These are phyloP conservation scores for Caretta caretta DNA, from an alignment of 2,113 vertebrate species.

Conservation along the genomic window DNA sequence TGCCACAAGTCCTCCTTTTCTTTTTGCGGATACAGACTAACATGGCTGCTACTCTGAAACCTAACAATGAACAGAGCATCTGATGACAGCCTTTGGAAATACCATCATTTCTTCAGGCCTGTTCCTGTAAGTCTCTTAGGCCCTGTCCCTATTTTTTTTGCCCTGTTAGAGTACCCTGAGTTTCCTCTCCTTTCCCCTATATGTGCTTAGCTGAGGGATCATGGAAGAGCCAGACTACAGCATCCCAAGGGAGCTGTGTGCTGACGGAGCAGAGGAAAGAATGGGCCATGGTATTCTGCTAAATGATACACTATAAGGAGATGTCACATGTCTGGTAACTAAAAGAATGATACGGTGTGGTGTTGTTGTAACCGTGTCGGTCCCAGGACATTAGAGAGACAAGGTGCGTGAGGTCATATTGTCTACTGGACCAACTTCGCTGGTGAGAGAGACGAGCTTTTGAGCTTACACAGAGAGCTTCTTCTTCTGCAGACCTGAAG, in stretches of 20 bases:
- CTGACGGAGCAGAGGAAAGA: background rate
- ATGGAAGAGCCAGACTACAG: background rate
- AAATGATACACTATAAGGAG: background rate
- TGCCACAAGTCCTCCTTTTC: no score
- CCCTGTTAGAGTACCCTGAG: background rate
- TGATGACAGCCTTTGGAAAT: no score
- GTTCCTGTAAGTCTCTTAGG: background rate
- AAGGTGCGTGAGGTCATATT: background rate
- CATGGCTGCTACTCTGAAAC: no score
- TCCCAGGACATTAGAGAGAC: background rate
- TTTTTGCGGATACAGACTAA: no score
- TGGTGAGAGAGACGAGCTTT: background rate
- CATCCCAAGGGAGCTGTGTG: background rate
- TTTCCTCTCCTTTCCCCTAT: background rate
- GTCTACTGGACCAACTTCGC: background rate
- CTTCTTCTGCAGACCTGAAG: no score
- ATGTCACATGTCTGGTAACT: background rate
- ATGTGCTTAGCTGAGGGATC: background rate
- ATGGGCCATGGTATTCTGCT: background rate
- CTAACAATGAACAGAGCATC: background rate
- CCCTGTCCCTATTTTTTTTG: background rate
- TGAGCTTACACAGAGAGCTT: background rate
- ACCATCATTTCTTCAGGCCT: background rate
- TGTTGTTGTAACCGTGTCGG: no score
- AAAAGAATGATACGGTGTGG: background rate